Base-by-base conservation (phyloP, 35 echinoderm and acorn worm genomes). In the Amphiura filiformis region DNA sequence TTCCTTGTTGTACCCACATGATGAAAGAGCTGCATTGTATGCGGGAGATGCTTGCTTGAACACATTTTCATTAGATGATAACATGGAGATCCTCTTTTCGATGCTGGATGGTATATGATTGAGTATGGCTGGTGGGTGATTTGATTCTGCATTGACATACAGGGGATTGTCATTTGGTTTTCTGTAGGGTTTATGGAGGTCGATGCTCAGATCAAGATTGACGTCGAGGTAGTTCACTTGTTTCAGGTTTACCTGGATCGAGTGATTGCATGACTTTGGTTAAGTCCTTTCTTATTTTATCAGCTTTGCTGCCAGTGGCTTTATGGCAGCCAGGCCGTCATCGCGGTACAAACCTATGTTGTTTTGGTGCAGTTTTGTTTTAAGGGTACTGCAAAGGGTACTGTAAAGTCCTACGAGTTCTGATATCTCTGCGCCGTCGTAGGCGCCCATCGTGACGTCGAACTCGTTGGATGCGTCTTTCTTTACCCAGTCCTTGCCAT, bases 251-350 rank as follows among this genome's bases (percentile, higher is more conserved):
- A 13, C n/a, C 13, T 70, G 0, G 44, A 65, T 35, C 49, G 26
- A 57, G 28, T 14, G 52, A 33, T 39, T 75, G 20, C 39, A 90
- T 77, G 17, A 56, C 76, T 65, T 76, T 36, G 18, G 39, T 31
- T 1, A 84, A n/a, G 47, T 37, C 22, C 56, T 90, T 90, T 38
- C 64, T 84, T 22, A 61, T 78, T 57, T n/a, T n/a, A n/a, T n/a
- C n/a, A n/a, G n/a, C n/a, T n/a, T n/a, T n/a, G n/a, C n/a, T n/a
- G n/a, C n/a, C 80, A 37, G 36, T 84, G 56, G 33, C 31, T 89
- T 82, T 32, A 90, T 56, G 30, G 38, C 88, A 4, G 88, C 81
- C 26, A 90, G 41, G 44, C 88, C 88, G 70, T 90, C 81, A 65
- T 90, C 88, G 32, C 88, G 84, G 49, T 90, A 90, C 0, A 84